Evolutionary conservation across 2,797 vertebrate species (phyloP), one percentile per base, ranked within the genome.

Genomic region (Meriones psammophilus): DNA sequence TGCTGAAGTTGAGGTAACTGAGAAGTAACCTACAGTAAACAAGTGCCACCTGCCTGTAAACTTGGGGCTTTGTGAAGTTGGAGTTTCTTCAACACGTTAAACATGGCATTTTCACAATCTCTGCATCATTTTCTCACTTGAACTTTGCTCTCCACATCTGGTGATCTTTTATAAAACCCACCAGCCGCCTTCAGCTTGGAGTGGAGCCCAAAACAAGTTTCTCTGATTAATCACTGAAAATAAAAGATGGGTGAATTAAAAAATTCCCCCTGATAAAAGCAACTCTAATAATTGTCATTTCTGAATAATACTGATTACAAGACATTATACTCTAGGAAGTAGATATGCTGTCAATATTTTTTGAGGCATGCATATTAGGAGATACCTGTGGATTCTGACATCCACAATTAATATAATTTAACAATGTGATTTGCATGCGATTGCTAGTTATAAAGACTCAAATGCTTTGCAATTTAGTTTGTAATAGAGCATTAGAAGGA

Each of bases 401-500:
- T 28, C 13, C 0, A 62, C 76, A 94, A 92, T 96, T 87, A 89
- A 89, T 74, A 64, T 62, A 85, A 91, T 93, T 85, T 86, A 83
- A 36, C 39, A 69, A 81, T 54, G 13, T 74, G 26, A 85, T 24
- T 92, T 95, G 36, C 17, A 84, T 60, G 88, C 93, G 88, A 64
- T 5, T 87, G 2, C 30, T 84, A 36, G 50, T 71, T 69, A 87
- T 56, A 89, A 94, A 94, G 33, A 77, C 24, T 74, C 86, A 93
- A 96, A 81, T 89, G 30, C 26, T 28, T 93, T 56, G 77, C 88
- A 92, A 88, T 79, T 36, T 83, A 87, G 73, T 86, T 86, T 88
- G 91, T 86, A 93, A 81, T 66, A 0, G 8, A 73, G 14, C 1
- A 42, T 93, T 96, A 90, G 42, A 87, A 60, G 71, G 33, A 14